Base-by-base conservation (phyloP, 2,888 invertebrate genomes). In the Cheilosia vulpina region DNA sequence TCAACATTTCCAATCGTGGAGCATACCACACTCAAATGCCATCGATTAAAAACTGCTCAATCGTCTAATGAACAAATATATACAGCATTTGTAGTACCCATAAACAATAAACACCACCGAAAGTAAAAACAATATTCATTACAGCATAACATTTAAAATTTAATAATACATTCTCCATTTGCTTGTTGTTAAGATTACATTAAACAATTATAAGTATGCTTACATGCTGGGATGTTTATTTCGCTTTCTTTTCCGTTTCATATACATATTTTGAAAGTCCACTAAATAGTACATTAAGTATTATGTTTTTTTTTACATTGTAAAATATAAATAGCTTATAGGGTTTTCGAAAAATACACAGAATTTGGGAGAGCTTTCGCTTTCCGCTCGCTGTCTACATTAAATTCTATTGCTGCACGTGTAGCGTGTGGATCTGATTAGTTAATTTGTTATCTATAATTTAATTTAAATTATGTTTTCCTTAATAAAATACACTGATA, bases 301-400 rank as follows among this genome's bases (percentile, higher is more conserved):
- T 53, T 47, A 41, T 71, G 38, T 63, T 24, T 41, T 68, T 68
- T 63, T 52, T 62, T 63, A 47, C 53, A 21, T 47, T 76, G 60
- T 83, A 83, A 77, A 47, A 83, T 85, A 85, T 76, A 85, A 76
- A 76, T 69, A 80, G 71, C 76, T 76, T 43, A 76, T 80, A 76
- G 71, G 76, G 58, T 76, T 71, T 76, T 43, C 55, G 55, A 62
- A 73, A 79, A 84, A 84, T 84, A 84, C 58, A 75, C 66, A 52
- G 50, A 63, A 68, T 68, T 58, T 52, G 24, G 15, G 11, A 5
- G n/a, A 52, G 24, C 52, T 47, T 31, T 62, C 17, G 31, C 21
- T 53, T 58, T 65, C 19, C 45, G 63, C 63, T 69, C 45, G 63
- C 63, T 76, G 57, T 62, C 68, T 47, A 31, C 7, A 21, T 60